These are phyloP conservation scores for Priocnemis perturbator DNA, from an alignment of 2,888 invertebrate species.

Conservation along the genomic window DNA sequence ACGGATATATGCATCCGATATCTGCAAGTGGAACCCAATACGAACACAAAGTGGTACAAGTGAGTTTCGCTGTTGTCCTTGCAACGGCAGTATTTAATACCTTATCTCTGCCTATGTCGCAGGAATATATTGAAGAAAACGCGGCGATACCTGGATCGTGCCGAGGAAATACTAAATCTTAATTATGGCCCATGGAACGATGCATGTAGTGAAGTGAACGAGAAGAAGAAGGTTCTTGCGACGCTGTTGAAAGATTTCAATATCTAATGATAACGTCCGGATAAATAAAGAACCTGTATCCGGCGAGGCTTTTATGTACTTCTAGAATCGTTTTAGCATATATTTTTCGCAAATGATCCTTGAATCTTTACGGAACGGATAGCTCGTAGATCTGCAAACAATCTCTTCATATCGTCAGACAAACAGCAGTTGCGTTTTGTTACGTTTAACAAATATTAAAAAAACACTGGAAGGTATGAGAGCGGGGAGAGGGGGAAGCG, in stretches of 20 bases:
- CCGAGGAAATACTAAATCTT: conserved; percentile 76
- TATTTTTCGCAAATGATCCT: conserved; percentile 7
- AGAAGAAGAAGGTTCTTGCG: conserved; percentile 74
- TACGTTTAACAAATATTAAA: too few species aligned
- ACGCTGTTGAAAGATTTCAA: conserved; percentile 64
- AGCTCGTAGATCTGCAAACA: too few species aligned
- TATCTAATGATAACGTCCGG: conserved; percentile 39
- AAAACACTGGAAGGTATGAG: too few species aligned
- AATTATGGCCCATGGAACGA: conserved; percentile 78
- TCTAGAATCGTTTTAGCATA: neutral
- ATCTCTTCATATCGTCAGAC: too few species aligned
- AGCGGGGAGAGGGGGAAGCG: too few species aligned
- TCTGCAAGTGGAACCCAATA: conserved; percentile 63
- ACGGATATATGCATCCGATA: conserved; percentile 79
- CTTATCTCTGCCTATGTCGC: conserved; percentile 31
- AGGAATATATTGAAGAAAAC: conserved; percentile 77
- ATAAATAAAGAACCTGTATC: conserved; percentile 18
- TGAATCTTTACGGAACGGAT: too few species aligned
- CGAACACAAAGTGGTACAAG: conserved; percentile 55
- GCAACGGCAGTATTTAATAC: conserved; percentile 11
- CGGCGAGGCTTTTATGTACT: conserved; percentile 4
- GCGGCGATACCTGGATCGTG: conserved; percentile 76
- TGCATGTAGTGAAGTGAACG: conserved; percentile 73
- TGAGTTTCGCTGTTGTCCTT: conserved; percentile 38
- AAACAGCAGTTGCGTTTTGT: too few species aligned